Conservation (phyloP, 2,888 invertebrate genomes). For the Aradus depressus region DNA sequence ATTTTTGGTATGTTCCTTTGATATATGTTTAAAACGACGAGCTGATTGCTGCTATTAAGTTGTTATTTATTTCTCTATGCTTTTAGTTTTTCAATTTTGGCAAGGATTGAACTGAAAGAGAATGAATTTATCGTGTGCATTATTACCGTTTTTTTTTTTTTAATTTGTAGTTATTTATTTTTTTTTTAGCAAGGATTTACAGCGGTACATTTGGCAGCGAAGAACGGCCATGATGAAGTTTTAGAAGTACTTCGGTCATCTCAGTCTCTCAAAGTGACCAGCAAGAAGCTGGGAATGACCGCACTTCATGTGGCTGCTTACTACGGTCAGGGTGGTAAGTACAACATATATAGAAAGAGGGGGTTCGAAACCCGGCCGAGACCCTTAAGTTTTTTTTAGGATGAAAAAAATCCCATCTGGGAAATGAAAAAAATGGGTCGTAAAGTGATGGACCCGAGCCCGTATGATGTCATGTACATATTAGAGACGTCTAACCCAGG, state of each 20-base stretch:
- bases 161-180: background rate
- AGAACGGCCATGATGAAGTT: constrained; percentile 88
- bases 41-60: background rate
- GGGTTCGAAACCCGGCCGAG: background rate
- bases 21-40: too few relatives aligned
- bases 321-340: constrained; percentile 80
- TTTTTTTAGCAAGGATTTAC: constrained; percentile 68
- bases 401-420: background rate
- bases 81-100: background rate
- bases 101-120: too few relatives aligned
- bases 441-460: too few relatives aligned
- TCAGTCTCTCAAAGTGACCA: constrained; percentile 76
- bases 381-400: too few relatives aligned
- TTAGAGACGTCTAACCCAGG: too few relatives aligned
- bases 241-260: constrained; percentile 81
- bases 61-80: background rate
- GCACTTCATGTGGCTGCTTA: constrained; percentile 96
- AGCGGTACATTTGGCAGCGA: constrained; percentile 90
- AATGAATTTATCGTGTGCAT: too few relatives aligned
- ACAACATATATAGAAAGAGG: background rate
- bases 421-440: too few relatives aligned
- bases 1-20: too few relatives aligned
- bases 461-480: too few relatives aligned
- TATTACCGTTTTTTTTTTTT: background rate
- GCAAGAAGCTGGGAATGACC: constrained; percentile 91